Percentiles rank a stretch among this genome's conserved stretches.
phyloP scores from a whole-genome alignment of 2,797 vertebrate genomes.

The Mormyrops attenuatus region DNA sequence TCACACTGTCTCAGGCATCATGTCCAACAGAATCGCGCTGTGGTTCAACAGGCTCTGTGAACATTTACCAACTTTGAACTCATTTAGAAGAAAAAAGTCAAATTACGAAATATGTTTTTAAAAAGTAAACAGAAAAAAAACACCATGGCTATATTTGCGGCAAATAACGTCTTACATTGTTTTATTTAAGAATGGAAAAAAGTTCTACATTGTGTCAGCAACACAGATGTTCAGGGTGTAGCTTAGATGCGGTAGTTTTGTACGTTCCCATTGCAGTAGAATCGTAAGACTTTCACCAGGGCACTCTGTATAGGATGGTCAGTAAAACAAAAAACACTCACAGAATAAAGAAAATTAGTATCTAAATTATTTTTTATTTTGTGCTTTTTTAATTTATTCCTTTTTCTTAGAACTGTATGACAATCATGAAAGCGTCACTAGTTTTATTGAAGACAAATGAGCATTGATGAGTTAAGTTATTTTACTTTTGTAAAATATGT shows the following conservation, averaged over 20 bases:
- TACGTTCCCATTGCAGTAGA: conserved; percentile 98
- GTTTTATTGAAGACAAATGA: conserved; percentile 78
- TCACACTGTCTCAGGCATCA: conserved; percentile 84
- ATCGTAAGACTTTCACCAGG: conserved; percentile 93
- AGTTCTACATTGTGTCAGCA: conserved; percentile 88
- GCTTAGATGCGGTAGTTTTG: conserved; percentile 99
- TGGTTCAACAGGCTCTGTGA: conserved; percentile 62
- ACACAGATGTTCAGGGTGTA: conserved; percentile 97
- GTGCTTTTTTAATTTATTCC: conserved; percentile 58
- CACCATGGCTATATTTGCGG: conserved; percentile 87
- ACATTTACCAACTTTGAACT: conserved; percentile 76
- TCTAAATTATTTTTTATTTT: conserved; percentile 56
- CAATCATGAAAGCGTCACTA: conserved; percentile 99
- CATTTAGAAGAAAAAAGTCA: conserved; percentile 65
- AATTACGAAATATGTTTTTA: conserved; percentile 48
- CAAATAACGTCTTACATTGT: conserved; percentile 84
- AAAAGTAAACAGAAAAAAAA: conserved; percentile 56
- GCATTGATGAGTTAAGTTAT: conserved; percentile 81
- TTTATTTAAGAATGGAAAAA: conserved; percentile 81
- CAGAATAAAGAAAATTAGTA: conserved; percentile 60
- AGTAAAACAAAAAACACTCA: conserved; percentile 45
- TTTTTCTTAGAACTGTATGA: conserved; percentile 87
- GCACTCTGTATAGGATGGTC: conserved; percentile 92
- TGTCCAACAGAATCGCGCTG: conserved; percentile 65
- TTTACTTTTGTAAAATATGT: conserved; percentile 98